Conservation (phyloP, 1,140 invertebrate genomes). For the Lasaia peninsularis region DNA sequence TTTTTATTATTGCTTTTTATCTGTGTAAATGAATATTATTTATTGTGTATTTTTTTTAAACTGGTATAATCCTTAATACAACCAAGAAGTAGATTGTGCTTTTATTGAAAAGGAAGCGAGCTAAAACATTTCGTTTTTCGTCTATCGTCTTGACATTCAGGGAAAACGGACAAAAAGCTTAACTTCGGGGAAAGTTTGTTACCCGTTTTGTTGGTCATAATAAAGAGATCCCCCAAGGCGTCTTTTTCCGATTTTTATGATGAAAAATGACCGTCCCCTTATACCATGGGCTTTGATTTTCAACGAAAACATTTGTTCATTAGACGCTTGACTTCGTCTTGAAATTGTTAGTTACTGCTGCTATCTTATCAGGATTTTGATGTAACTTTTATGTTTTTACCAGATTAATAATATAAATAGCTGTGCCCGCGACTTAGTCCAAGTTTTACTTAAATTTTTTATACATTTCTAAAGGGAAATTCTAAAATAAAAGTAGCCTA, state of each 20-base stretch:
- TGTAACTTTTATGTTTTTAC: slow-evolving; percentile 31
- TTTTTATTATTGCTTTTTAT: too few species aligned
- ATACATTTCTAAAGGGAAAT: too few species aligned
- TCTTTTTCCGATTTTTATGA: slow-evolving; percentile 43
- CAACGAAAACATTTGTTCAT: slow-evolving; percentile 56
- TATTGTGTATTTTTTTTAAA: too few species aligned
- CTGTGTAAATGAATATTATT: too few species aligned
- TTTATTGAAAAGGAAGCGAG: background rate
- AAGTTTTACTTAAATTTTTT: too few species aligned
- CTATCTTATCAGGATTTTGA: slow-evolving; percentile 14
- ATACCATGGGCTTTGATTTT: slow-evolving; percentile 36
- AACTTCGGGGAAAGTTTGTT: slow-evolving; percentile 34
- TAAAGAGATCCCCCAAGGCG: slow-evolving; percentile 37
- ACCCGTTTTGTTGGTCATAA: slow-evolving; percentile 32
- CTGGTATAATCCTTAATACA: too few species aligned
- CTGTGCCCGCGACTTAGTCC: too few species aligned
- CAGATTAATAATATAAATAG: too few species aligned
- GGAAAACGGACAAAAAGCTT: slow-evolving; percentile 11
- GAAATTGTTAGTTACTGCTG: slow-evolving; percentile 18
- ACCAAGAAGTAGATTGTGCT: too few species aligned
- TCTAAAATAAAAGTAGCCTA: too few species aligned
- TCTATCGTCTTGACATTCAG: slow-evolving; percentile 9
- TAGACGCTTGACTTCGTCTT: slow-evolving; percentile 33
- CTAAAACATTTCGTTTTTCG: slow-evolving; percentile 1
- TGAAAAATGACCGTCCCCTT: slow-evolving; percentile 48